Conservation (phyloP, 1,140 invertebrate genomes). For the Drosophila quadrilineata region DNA sequence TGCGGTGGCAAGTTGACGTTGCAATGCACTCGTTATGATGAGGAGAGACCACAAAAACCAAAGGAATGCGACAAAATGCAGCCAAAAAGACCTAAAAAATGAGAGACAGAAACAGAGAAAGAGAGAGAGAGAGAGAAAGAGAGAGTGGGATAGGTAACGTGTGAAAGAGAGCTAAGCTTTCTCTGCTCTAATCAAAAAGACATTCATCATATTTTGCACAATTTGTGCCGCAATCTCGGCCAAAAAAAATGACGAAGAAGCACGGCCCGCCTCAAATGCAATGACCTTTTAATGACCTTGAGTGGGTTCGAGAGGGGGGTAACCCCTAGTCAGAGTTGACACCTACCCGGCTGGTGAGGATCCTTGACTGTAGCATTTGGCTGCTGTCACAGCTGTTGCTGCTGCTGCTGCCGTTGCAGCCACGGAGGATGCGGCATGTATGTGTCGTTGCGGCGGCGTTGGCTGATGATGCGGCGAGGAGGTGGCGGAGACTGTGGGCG, state of each 20-base stretch:
- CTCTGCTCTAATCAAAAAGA: conserved; percentile 55
- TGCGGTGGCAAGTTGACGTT: conserved; percentile 11
- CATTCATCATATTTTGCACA: conserved; percentile 57
- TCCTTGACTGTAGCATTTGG: conserved; percentile 70
- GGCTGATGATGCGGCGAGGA: conserved; percentile 73
- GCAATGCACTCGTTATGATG: conserved; percentile 55
- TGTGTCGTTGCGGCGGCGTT: conserved; percentile 46
- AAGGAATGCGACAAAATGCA: conserved; percentile 66
- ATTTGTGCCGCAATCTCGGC: conserved; percentile 15
- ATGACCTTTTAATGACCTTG: conserved; percentile 22
- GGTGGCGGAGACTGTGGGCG: conserved; percentile 65
- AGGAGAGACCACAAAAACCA: conserved; percentile 50
- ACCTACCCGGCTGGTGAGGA: conserved; percentile 77
- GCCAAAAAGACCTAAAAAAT: background rate
- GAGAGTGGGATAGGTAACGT: background rate
- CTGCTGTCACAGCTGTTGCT: conserved; percentile 17
- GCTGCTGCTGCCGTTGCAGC: conserved; percentile 9
- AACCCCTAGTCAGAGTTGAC: too few species aligned
- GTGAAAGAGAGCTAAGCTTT: background rate
- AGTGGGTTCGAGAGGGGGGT: background rate
- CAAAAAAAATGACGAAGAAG: too few species aligned
- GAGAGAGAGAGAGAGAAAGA: background rate
- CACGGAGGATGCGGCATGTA: background rate
- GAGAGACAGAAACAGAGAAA: background rate
- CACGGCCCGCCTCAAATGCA: conserved; percentile 23